phyloP scores from a whole-genome alignment of 30 jellyfish, hydroid and myxozoan genomes.

The Hydractinia echinata region DNA sequence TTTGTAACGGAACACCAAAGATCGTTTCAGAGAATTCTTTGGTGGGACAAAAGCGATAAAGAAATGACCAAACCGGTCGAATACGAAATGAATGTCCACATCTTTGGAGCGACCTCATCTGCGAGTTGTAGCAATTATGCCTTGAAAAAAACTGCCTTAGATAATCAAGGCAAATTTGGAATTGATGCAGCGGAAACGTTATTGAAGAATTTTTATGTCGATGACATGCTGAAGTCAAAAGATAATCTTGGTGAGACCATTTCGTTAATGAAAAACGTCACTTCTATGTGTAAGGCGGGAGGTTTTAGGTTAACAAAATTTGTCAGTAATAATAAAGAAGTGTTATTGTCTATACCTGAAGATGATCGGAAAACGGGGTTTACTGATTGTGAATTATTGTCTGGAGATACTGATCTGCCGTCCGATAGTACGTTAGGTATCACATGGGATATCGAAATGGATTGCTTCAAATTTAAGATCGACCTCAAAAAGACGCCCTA shows the following conservation, averaged over 20 bases:
- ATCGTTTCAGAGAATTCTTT: slow-evolving; percentile 20
- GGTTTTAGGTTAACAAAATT: slow-evolving; percentile 14
- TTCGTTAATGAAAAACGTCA: not conserved
- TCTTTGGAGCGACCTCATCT: not conserved
- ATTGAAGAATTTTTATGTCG: not conserved
- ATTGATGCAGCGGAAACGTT: not conserved
- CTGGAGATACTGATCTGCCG: not conserved
- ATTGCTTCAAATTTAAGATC: not conserved
- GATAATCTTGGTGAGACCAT: not conserved
- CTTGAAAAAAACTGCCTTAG: slow-evolving; percentile 3
- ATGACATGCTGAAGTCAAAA: too few relatives aligned
- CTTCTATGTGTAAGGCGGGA: not conserved
- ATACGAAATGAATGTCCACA: not conserved
- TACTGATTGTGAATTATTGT: not conserved
- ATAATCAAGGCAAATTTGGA: not conserved
- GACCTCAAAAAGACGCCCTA: slow-evolving; percentile 5
- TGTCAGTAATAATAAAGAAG: slow-evolving; percentile 14
- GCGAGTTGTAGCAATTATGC: slow-evolving; percentile 2
- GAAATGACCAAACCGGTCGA: not conserved
- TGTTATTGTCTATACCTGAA: not conserved
- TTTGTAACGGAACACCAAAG: slow-evolving; percentile 24
- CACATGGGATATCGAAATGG: not conserved
- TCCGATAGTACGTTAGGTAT: not conserved
- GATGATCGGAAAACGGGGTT: not conserved
- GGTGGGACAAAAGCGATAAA: slow-evolving; percentile 23